phyloP scores from a whole-genome alignment of 2,888 invertebrate genomes.

The Seladonia tumulorum region DNA sequence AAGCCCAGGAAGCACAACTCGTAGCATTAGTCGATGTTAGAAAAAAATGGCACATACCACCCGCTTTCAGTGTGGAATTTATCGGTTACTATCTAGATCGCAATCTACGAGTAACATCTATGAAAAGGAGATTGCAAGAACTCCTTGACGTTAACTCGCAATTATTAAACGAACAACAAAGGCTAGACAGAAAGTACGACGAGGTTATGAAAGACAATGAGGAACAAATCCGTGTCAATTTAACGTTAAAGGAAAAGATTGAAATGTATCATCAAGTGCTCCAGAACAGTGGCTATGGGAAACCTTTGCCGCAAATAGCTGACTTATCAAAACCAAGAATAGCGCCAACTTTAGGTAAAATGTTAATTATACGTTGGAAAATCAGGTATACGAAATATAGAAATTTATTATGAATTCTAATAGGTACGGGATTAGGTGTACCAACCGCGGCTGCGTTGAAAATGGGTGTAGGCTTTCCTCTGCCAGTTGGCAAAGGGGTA shows the following conservation, averaged over 20 bases:
- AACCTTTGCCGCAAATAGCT: constrained; percentile 77
- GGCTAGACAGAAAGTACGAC: constrained; percentile 91
- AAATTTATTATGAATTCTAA: constrained; percentile 32
- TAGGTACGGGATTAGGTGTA: constrained; percentile 86
- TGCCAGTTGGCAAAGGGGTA: constrained; percentile 89
- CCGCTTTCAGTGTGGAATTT: constrained; percentile 97
- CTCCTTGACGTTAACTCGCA: constrained; percentile 90
- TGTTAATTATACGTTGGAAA: constrained; percentile 23
- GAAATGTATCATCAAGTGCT: constrained; percentile 81
- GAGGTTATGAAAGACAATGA: constrained; percentile 89
- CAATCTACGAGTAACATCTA: constrained; percentile 91
- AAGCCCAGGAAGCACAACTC: constrained; percentile 93
- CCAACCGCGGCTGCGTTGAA: constrained; percentile 93
- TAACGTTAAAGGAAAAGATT: constrained; percentile 86
- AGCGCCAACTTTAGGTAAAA: constrained; percentile 77
- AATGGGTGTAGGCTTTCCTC: constrained; percentile 94
- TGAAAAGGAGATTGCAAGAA: constrained; percentile 91
- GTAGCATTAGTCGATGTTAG: constrained; percentile 93
- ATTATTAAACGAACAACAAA: constrained; percentile 91
- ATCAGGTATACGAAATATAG: background rate
- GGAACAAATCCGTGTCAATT: constrained; percentile 87
- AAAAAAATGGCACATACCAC: constrained; percentile 97
- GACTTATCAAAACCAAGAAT: constrained; percentile 80
- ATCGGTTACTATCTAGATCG: constrained; percentile 97
- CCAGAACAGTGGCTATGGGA: constrained; percentile 78